Conservation (phyloP, 2,888 invertebrate genomes). For the Amaurobius ferox region DNA sequence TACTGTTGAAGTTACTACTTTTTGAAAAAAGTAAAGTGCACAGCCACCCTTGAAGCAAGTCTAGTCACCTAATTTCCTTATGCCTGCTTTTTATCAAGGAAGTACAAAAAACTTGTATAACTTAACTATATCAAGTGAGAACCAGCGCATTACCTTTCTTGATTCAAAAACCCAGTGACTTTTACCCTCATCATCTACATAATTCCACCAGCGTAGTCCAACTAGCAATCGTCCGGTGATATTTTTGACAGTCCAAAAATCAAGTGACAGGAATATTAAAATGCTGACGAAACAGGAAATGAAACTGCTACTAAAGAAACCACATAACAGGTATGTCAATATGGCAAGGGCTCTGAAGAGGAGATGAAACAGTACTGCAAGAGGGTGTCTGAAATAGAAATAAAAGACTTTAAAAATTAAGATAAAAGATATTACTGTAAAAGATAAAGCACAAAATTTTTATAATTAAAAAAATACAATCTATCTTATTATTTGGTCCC, state of each 20-base stretch:
- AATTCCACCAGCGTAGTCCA: slow-evolving; percentile 99
- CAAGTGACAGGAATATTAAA: slow-evolving; percentile 92
- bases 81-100: too few relatives aligned
- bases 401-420: background rate
- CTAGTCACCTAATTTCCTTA: too few relatives aligned
- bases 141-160: slow-evolving; percentile 86
- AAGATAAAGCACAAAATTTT: too few relatives aligned
- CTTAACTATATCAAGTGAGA: too few relatives aligned
- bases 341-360: slow-evolving; percentile 90
- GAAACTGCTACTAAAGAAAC: slow-evolving; percentile 92
- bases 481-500: too few relatives aligned
- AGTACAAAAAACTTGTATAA: too few relatives aligned
- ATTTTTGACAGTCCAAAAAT: slow-evolving; percentile 99
- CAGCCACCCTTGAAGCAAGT: too few relatives aligned
- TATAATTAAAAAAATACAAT: too few relatives aligned
- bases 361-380: slow-evolving; percentile 93
- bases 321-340: slow-evolving; percentile 91
- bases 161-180: slow-evolving; percentile 99
- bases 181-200: slow-evolving; percentile 96
- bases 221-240: slow-evolving; percentile 93
- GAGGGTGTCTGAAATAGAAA: slow-evolving; percentile 84
- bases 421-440: too few relatives aligned
- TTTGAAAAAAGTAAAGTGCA: too few relatives aligned
- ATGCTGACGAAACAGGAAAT: slow-evolving; percentile 97
- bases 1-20: too few relatives aligned